Conservation (phyloP, 2,888 invertebrate genomes). For the Matsumyia berberina region DNA sequence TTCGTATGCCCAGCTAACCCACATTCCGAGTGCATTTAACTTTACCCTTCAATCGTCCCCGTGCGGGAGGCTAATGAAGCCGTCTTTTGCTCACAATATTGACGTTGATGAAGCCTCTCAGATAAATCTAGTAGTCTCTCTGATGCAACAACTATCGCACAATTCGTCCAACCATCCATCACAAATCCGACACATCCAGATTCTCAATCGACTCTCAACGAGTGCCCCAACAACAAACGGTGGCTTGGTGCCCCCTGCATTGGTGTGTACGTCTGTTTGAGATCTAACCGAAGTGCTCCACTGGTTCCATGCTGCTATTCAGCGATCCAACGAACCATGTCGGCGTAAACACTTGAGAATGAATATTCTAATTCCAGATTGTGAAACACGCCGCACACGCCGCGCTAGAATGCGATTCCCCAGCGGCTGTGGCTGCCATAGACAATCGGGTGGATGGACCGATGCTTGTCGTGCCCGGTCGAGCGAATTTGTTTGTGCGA, state of each 20-base stretch:
- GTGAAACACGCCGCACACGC: slow-evolving; percentile 34
- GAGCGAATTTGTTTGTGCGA: slow-evolving; percentile 55
- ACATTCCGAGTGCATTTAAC: slow-evolving; percentile 71
- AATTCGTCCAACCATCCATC: slow-evolving; percentile 64
- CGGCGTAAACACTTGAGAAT: slow-evolving; percentile 69
- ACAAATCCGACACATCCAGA: slow-evolving; percentile 63
- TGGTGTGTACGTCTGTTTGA: slow-evolving; percentile 33
- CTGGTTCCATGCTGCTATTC: slow-evolving; percentile 59
- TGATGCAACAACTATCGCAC: slow-evolving; percentile 66
- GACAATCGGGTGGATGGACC: slow-evolving; percentile 13
- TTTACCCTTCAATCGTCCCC: slow-evolving; percentile 52
- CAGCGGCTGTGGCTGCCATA: no score
- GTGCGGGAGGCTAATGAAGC: slow-evolving; percentile 51
- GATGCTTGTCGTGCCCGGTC: slow-evolving; percentile 21
- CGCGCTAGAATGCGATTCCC: slow-evolving; percentile 16
- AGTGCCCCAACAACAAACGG: no score
- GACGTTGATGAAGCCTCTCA: slow-evolving; percentile 56
- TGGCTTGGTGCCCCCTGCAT: no score
- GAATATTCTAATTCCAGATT: slow-evolving; percentile 53
- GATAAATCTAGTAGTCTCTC: slow-evolving; percentile 62
- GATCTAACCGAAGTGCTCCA: slow-evolving; percentile 59
- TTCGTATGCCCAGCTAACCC: slow-evolving; percentile 57
- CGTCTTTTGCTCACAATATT: slow-evolving; percentile 45
- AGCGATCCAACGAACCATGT: slow-evolving; percentile 68
- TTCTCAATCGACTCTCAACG: slow-evolving; percentile 34